These are phyloP conservation scores for Macaria liturata DNA, from an alignment of 2,888 invertebrate species.

Conservation along the genomic window DNA sequence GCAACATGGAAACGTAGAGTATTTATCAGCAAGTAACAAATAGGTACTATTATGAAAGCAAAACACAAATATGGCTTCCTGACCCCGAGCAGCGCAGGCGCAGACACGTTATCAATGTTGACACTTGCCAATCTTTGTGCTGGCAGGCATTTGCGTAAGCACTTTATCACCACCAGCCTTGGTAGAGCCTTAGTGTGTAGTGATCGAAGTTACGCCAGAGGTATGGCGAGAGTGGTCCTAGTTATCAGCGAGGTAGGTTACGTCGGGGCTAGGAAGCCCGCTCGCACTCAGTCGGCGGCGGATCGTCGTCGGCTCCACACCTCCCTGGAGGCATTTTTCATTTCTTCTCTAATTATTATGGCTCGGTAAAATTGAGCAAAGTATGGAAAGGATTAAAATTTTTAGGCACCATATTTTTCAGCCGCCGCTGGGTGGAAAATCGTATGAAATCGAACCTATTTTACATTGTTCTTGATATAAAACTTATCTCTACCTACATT, in stretches of 20 bases:
- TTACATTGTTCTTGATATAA: too few relatives aligned
- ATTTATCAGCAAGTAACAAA: neutral
- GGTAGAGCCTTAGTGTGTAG: neutral
- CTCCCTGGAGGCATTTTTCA: slow-evolving; percentile 41
- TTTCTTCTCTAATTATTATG: slow-evolving; percentile 12
- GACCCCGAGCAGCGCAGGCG: slow-evolving; percentile 54
- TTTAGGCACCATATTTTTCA: too few relatives aligned
- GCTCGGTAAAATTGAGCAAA: too few relatives aligned
- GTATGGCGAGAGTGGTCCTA: slow-evolving; percentile 44
- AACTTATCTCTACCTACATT: too few relatives aligned
- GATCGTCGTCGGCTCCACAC: slow-evolving; percentile 73
- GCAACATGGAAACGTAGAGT: neutral
- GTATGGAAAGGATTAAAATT: too few relatives aligned
- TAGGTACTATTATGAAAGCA: slow-evolving; percentile 32
- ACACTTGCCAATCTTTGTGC: slow-evolving; percentile 66
- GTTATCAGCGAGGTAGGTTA: slow-evolving; percentile 65
- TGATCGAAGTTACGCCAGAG: slow-evolving; percentile 30
- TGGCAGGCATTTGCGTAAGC: slow-evolving; percentile 78
- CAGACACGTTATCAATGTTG: slow-evolving; percentile 71
- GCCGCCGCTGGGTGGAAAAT: too few relatives aligned
- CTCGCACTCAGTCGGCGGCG: slow-evolving; percentile 65
- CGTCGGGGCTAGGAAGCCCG: slow-evolving; percentile 56
- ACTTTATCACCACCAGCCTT: slow-evolving; percentile 44
- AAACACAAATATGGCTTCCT: slow-evolving; percentile 54
- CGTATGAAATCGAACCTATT: too few relatives aligned